Conservation (phyloP, 2,113 vertebrate genomes). For the Steatornis caripensis region DNA sequence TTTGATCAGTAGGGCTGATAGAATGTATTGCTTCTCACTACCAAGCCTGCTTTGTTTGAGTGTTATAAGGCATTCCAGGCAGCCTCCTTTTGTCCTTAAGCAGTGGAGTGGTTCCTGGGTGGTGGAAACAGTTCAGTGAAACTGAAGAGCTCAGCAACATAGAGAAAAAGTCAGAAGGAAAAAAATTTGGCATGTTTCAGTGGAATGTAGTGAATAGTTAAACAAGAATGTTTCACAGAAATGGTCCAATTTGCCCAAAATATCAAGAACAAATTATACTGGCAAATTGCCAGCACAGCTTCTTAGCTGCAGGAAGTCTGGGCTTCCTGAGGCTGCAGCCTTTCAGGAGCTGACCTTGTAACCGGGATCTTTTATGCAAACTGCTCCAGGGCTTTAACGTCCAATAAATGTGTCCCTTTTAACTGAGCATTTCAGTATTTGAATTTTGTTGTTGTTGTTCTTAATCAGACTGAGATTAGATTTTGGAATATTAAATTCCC, state of each 20-base stretch:
- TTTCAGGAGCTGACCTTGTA: constrained; percentile 32
- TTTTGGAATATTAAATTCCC: constrained; percentile 6
- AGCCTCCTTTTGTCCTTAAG: background rate
- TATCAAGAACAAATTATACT: background rate
- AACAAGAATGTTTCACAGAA: background rate
- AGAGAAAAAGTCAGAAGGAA: background rate
- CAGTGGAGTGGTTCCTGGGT: background rate
- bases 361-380: background rate
- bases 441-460: background rate
- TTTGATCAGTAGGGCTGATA: background rate
- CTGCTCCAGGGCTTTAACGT: background rate
- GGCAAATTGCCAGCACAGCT: background rate
- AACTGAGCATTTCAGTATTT: background rate
- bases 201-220: background rate
- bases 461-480: constrained; percentile 20
- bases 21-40: background rate
- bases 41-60: background rate
- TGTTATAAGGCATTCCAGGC: background rate
- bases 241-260: background rate
- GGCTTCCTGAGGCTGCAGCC: background rate
- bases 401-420: background rate
- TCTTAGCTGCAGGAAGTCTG: background rate
- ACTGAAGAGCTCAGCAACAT: background rate
- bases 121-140: background rate
- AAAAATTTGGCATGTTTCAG: background rate